These are phyloP conservation scores for Atrina japonica DNA, from an alignment of 2,888 invertebrate species.

Conservation along the genomic window DNA sequence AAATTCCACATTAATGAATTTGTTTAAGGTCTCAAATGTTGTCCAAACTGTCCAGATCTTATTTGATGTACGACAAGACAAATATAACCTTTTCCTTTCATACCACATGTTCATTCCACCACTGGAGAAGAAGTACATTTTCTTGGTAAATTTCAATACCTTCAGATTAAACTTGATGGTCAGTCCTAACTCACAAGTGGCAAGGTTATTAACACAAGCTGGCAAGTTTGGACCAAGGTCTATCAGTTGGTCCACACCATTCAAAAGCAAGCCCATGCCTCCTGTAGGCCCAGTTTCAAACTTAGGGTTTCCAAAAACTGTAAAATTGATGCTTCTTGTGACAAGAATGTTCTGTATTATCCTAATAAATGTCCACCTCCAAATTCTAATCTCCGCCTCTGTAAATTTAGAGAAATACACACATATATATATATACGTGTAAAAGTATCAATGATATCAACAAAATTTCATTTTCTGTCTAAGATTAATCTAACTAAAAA, in stretches of 20 bases:
- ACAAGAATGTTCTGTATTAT: conserved; percentile 48
- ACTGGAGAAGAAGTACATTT: conserved; percentile 55
- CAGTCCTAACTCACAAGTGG: conserved; percentile 55
- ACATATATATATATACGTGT: not conserved
- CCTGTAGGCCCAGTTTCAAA: conserved; percentile 63
- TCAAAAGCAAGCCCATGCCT: conserved; percentile 58
- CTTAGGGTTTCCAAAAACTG: conserved; percentile 52
- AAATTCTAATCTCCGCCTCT: conserved; percentile 53
- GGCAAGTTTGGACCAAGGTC: conserved; percentile 55
- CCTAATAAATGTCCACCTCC: conserved; percentile 54
- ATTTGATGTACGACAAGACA: conserved; percentile 54
- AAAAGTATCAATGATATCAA: not conserved
- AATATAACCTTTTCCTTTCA: conserved; percentile 45
- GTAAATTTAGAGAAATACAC: conserved; percentile 30
- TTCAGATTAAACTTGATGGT: conserved; percentile 56
- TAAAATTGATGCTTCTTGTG: conserved; percentile 51
- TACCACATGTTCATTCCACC: conserved; percentile 63
- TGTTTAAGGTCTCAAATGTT: conserved; percentile 29
- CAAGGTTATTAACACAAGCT: conserved; percentile 51
- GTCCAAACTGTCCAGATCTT: conserved; percentile 54
- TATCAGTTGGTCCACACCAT: conserved; percentile 63
- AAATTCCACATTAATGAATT: conserved; percentile 51
- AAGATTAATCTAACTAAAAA: too few relatives aligned
- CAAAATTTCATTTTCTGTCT: too few relatives aligned
- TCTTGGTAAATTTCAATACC: conserved; percentile 38